These are phyloP conservation scores for Paracanthobrama guichenoti DNA, from an alignment of 2,113 vertebrate genomes.

Conservation along the genomic window DNA sequence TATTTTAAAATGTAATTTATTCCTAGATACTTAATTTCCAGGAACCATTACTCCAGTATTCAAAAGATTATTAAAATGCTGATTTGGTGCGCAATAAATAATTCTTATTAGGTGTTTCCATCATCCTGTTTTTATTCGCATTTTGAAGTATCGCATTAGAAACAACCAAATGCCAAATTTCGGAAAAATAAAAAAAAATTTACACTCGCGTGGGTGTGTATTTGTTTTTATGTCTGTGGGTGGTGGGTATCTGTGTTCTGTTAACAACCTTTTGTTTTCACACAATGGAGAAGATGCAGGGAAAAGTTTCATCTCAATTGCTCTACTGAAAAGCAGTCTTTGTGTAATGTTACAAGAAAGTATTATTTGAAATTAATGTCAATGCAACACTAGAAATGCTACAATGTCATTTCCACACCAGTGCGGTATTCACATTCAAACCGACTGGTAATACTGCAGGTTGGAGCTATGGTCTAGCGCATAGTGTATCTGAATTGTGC, in stretches of 20 bases:
- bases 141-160: too few species aligned
- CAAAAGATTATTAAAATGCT: too few species aligned
- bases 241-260: constrained; percentile 6
- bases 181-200: too few species aligned
- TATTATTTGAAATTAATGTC: background rate
- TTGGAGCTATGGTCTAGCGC: too few species aligned
- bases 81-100: too few species aligned
- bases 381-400: background rate
- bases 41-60: too few species aligned
- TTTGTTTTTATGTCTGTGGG: constrained; percentile 5
- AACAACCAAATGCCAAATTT: too few species aligned
- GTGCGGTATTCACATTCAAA: background rate
- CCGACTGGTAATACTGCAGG: background rate
- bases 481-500: too few species aligned
- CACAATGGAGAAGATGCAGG: background rate
- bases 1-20: too few species aligned
- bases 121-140: too few species aligned
- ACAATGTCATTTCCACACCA: background rate
- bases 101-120: too few species aligned
- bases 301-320: background rate
- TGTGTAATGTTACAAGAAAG: background rate
- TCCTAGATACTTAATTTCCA: too few species aligned
- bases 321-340: background rate
- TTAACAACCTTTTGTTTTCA: constrained; percentile 7
- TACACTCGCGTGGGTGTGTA: background rate